Evolutionary conservation across 2,113 vertebrate species (phyloP).

Genomic region (Ochotona curzoniae): DNA sequence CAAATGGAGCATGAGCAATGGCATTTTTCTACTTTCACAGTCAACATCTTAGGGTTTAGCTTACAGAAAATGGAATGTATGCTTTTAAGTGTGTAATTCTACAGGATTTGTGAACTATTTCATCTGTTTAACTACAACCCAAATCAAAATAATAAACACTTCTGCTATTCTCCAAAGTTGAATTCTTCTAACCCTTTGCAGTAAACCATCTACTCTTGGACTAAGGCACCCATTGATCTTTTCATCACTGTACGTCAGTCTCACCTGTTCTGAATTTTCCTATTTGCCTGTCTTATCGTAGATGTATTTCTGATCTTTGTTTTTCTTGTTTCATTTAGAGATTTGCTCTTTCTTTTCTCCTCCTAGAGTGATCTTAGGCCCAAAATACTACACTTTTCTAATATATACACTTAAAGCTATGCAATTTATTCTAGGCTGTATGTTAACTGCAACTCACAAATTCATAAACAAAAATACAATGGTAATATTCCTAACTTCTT

Average conservation of each 20-base stretch:
- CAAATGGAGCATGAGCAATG: background rate
- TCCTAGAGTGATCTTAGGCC: background rate
- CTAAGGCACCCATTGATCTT: background rate
- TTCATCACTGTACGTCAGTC: background rate
- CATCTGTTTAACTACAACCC: background rate
- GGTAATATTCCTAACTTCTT: conserved; percentile 12
- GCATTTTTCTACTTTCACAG: background rate
- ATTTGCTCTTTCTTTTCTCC: background rate
- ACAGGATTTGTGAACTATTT: background rate
- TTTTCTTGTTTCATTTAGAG: background rate
- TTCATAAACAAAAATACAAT: too few relatives aligned
- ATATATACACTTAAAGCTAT: background rate
- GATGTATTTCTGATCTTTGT: background rate
- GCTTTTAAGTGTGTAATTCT: background rate
- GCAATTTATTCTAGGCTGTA: background rate
- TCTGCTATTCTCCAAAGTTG: background rate
- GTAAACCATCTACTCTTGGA: background rate
- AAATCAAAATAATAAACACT: background rate
- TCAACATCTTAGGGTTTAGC: background rate
- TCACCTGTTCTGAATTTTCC: background rate
- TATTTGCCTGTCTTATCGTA: background rate
- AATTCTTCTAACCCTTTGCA: background rate
- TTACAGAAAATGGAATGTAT: background rate
- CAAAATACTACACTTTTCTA: background rate
- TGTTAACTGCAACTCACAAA: background rate